These are phyloP conservation scores for Parazoanthus atlanticus DNA, from an alignment of 92 coral and sea anemone genomes.

Conservation along the genomic window DNA sequence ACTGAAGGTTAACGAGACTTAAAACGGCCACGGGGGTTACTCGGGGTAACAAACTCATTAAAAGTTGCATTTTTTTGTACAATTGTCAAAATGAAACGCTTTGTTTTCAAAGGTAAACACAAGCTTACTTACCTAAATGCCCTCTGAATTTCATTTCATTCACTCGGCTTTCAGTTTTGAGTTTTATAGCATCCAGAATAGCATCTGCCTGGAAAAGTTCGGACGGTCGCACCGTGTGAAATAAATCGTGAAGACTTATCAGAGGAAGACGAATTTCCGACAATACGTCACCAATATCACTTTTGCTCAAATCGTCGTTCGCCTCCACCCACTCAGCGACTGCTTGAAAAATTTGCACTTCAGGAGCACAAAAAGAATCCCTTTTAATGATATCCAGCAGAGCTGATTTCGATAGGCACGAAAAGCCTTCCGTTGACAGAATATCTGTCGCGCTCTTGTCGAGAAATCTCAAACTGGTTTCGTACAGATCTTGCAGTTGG, in stretches of 20 bases:
- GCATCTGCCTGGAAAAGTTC: constrained; percentile 89
- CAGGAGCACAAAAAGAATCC: constrained; percentile 99
- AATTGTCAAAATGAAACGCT: no score
- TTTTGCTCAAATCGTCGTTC: constrained; percentile 62
- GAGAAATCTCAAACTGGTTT: constrained; percentile 83
- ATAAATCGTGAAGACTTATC: constrained; percentile 87
- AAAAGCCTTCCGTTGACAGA: constrained; percentile 78
- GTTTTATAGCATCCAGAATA: constrained; percentile 87
- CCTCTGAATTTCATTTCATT: constrained; percentile 97
- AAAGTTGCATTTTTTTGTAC: no score
- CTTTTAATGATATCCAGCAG: constrained; percentile 82
- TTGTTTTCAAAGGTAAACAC: no score
- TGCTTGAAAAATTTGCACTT: constrained; percentile 90
- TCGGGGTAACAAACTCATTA: no score
- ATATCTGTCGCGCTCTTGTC: constrained; percentile 87
- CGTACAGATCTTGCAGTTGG: constrained; percentile 78
- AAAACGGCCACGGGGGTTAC: no score
- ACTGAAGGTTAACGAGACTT: no score
- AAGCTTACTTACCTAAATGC: constrained; percentile 81
- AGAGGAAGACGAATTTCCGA: constrained; percentile 83
- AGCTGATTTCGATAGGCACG: constrained; percentile 78
- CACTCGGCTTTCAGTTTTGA: constrained; percentile 95
- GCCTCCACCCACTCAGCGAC: constrained; percentile 87
- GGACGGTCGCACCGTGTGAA: constrained; percentile 95
- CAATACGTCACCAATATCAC: constrained; percentile 63